A percentile compares a stretch with the other conserved stretches of the same genome.
Conservation (phyloP, 2,113 vertebrate species). For the Gavia stellata region DNA sequence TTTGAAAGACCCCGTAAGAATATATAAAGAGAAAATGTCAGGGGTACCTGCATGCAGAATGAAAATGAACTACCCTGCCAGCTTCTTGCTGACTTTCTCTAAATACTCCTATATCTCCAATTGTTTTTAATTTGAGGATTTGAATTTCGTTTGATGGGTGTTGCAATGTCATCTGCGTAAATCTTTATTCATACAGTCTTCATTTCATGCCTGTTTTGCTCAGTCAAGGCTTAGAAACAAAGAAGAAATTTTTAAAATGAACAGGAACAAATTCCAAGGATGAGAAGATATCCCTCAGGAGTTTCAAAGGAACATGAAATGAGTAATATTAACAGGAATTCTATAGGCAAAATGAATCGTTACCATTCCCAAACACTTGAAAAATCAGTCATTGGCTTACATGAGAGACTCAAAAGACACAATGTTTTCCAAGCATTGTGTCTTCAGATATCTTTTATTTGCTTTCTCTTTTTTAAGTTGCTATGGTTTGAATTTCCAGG, state of each 20-base stretch:
- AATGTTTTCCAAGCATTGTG: neutral
- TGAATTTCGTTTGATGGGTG: neutral
- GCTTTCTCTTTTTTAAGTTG: neutral
- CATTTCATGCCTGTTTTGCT: neutral
- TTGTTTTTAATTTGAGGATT: neutral
- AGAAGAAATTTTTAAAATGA: neutral
- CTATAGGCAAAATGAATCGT: neutral
- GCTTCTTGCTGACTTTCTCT: neutral
- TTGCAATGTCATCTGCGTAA: neutral
- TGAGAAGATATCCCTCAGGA: neutral
- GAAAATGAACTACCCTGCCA: neutral
- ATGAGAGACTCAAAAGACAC: neutral
- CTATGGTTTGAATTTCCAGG: neutral
- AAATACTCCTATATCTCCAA: neutral
- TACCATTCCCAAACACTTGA: neutral
- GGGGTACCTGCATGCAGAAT: neutral
- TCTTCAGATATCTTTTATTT: neutral
- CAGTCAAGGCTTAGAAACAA: neutral
- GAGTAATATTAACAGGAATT: neutral
- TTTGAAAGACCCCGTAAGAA: neutral
- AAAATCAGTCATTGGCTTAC: neutral
- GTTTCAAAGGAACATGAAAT: neutral
- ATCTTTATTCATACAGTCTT: neutral
- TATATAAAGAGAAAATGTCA: neutral
- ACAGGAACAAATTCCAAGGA: neutral